Evolutionary conservation across 2,113 vertebrate species (phyloP).

Genomic region (Herpailurus yagouaroundi): DNA sequence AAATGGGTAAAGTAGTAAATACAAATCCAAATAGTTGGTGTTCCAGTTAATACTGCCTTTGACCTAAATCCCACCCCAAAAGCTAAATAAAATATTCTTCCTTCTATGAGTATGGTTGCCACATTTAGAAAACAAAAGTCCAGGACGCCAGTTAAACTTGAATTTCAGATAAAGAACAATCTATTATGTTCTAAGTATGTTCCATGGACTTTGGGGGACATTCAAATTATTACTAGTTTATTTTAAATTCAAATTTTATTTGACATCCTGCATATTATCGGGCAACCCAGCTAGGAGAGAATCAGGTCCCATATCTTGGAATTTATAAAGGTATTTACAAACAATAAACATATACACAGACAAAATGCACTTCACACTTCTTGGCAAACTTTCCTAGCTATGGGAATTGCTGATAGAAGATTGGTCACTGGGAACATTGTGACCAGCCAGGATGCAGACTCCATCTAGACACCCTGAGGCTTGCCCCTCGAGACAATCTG

Average conservation of each 20-base stretch:
- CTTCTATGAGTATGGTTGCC: background rate
- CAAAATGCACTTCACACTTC: background rate
- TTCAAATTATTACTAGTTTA: background rate
- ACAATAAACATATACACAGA: background rate
- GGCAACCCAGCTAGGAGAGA: background rate
- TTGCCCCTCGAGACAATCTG: background rate
- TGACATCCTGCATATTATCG: background rate
- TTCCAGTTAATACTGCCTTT: background rate
- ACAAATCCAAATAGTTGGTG: background rate
- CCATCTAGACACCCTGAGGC: background rate
- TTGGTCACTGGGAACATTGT: background rate
- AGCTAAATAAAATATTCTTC: constrained; percentile 9
- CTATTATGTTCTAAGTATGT: background rate
- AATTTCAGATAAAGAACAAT: constrained; percentile 5
- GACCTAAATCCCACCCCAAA: constrained; percentile 13
- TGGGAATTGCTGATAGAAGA: background rate
- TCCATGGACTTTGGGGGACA: background rate
- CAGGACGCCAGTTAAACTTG: background rate
- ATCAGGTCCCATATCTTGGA: background rate
- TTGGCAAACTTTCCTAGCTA: background rate
- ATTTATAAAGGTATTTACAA: background rate
- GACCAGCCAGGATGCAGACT: background rate
- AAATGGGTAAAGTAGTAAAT: constrained; percentile 17
- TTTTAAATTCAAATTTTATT: constrained; percentile 40
- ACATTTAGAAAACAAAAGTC: constrained; percentile 45